Percentiles rank a stretch among this genome's conserved stretches.
Conservation (phyloP, 30 jellyfish, hydroid and myxozoan species). For the Rhopilema esculentum region DNA sequence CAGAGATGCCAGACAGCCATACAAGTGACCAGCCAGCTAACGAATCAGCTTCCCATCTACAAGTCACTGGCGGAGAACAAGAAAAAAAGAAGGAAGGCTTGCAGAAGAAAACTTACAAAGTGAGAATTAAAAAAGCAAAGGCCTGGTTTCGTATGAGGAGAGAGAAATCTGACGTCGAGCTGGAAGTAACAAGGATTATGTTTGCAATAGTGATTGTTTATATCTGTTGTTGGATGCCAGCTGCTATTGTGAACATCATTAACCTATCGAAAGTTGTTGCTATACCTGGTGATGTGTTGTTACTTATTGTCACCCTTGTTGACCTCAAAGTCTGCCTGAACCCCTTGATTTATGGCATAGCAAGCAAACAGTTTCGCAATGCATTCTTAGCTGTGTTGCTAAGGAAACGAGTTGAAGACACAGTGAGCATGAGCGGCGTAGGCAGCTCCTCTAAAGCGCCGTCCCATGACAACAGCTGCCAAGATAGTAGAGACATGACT, state of each 20-base stretch:
- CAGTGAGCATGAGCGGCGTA: conserved; percentile 17
- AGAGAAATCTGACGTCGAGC: conserved; percentile 67
- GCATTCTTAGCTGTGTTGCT: conserved; percentile 57
- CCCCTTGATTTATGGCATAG: conserved; percentile 91
- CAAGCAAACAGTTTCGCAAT: conserved; percentile 76
- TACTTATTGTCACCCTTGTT: conserved; percentile 69
- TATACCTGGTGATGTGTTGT: conserved; percentile 45
- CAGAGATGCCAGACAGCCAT: background rate
- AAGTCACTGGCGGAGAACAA: background rate
- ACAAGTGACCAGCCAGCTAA: background rate
- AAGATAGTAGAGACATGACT: background rate
- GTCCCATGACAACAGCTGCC: background rate
- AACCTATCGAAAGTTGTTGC: conserved; percentile 48
- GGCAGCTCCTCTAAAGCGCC: conserved; percentile 12
- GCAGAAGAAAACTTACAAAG: conserved; percentile 7
- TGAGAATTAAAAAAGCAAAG: conserved; percentile 10
- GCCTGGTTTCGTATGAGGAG: conserved; percentile 30
- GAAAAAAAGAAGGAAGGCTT: background rate
- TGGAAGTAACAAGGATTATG: conserved; percentile 84
- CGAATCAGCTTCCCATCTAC: background rate
- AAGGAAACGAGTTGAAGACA: conserved; percentile 24
- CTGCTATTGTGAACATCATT: conserved; percentile 66
- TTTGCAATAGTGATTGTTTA: conserved; percentile 81
- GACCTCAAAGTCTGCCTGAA: conserved; percentile 82
- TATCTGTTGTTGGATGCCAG: conserved; percentile 89